A percentile compares a stretch with the other conserved stretches of the same genome.
phyloP scores from a whole-genome alignment of 64 coral and sea anemone genomes.

The Stichodactyla mertensii region DNA sequence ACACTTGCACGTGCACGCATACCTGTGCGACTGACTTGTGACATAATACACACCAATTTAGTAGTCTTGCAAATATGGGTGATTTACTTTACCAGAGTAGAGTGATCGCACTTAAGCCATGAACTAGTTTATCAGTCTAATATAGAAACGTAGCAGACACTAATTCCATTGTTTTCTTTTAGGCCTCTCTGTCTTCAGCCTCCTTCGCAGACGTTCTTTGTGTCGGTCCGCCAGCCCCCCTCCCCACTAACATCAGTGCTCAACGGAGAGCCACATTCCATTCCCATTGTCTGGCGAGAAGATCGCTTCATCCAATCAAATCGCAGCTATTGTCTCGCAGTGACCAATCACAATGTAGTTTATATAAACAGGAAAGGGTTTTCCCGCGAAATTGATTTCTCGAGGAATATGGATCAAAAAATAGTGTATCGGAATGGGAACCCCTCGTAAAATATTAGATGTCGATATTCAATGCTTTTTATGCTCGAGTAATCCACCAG shows the following conservation, averaged over 20 bases:
- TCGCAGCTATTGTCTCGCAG: background rate
- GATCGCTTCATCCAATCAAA: background rate
- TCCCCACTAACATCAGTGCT: conserved; percentile 1
- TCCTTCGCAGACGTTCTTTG: no score
- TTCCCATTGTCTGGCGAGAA: conserved; percentile 1
- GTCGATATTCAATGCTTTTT: background rate
- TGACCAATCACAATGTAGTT: background rate
- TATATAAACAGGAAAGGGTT: background rate
- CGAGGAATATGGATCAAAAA: background rate
- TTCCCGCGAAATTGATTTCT: background rate
- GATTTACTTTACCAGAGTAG: no score
- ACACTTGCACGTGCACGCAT: no score
- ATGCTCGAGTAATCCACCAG: background rate
- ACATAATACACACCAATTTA: no score
- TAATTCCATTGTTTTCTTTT: no score
- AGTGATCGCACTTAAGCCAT: no score
- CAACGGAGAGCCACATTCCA: background rate
- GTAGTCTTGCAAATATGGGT: no score
- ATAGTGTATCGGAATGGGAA: background rate
- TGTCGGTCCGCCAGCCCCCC: no score
- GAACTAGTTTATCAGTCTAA: no score
- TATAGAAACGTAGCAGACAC: no score
- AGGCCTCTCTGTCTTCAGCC: no score
- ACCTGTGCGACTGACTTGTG: no score
- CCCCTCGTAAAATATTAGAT: background rate